These are phyloP conservation scores for Pyrocoelia pectoralis DNA, from an alignment of 2,888 invertebrate species.

Conservation along the genomic window DNA sequence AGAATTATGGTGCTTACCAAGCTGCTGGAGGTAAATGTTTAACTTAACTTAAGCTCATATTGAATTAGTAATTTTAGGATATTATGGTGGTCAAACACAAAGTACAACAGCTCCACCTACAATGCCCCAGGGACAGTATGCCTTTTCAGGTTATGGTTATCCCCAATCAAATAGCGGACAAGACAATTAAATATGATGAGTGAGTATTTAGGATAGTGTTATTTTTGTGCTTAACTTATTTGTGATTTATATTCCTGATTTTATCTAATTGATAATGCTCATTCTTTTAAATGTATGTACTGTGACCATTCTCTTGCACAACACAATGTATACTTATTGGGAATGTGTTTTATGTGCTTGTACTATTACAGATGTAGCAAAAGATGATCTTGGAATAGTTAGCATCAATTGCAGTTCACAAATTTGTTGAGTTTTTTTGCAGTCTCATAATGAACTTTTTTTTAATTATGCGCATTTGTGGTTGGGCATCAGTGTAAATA, in stretches of 20 bases:
- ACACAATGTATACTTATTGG: conserved; percentile 5
- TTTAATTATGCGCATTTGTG: too few species aligned
- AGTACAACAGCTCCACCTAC: conserved; percentile 50
- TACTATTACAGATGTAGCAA: conserved; percentile 26
- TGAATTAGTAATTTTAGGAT: conserved; percentile 44
- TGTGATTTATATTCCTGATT: too few species aligned
- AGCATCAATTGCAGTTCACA: too few species aligned
- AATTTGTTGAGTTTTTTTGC: too few species aligned
- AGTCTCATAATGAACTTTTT: too few species aligned
- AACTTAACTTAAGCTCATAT: background rate
- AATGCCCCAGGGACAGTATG: conserved; percentile 57
- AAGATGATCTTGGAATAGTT: background rate
- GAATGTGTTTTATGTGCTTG: conserved; percentile 5
- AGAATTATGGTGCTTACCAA: conserved; percentile 56
- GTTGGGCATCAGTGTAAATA: conserved; percentile 44
- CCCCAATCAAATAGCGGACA: conserved; percentile 46
- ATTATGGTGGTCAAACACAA: conserved; percentile 55
- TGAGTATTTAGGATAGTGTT: conserved; percentile 22
- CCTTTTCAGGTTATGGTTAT: conserved; percentile 59
- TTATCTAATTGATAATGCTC: too few species aligned
- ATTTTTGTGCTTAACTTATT: conserved; percentile 18
- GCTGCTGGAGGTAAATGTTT: conserved; percentile 50
- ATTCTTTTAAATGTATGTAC: conserved; percentile 4
- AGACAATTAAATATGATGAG: conserved; percentile 35
- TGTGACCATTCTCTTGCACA: conserved; percentile 35